phyloP scores from a whole-genome alignment of 2,888 invertebrate species.

The Camptogramma bilineatum region DNA sequence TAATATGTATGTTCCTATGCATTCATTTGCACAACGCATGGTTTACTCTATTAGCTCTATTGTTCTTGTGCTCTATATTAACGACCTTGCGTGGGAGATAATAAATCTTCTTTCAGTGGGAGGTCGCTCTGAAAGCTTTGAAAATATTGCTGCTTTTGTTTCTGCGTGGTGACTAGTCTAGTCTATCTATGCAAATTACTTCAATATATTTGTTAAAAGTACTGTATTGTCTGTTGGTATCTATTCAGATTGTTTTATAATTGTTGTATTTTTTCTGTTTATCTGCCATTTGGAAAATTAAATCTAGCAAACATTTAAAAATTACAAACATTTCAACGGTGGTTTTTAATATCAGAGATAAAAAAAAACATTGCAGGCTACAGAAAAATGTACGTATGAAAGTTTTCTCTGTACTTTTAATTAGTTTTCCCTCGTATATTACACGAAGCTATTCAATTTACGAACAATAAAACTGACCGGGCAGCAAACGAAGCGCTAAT shows the following conservation, averaged over 20 bases:
- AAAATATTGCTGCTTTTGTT: constrained; percentile 35
- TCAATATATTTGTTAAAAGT: constrained; percentile 13
- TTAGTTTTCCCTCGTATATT: constrained; percentile 19
- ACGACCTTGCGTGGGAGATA: constrained; percentile 36
- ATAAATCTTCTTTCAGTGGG: constrained; percentile 40
- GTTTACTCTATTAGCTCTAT: constrained; percentile 33
- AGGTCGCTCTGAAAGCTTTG: constrained; percentile 38
- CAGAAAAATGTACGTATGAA: neutral
- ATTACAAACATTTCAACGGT: too few relatives aligned
- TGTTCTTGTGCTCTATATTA: constrained; percentile 37
- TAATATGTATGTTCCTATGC: constrained; percentile 48
- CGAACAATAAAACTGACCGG: constrained; percentile 40
- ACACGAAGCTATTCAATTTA: constrained; percentile 34
- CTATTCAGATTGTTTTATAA: constrained; percentile 6
- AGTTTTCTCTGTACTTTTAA: constrained; percentile 6
- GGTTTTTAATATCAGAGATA: too few relatives aligned
- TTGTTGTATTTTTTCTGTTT: neutral
- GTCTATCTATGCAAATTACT: constrained; percentile 31
- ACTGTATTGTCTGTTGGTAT: constrained; percentile 9
- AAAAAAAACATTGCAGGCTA: neutral
- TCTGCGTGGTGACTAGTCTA: constrained; percentile 16
- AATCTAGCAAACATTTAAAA: neutral
- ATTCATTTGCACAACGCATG: constrained; percentile 43
- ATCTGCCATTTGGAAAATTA: neutral
- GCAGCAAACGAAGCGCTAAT: constrained; percentile 41